A percentile compares a stretch with the other conserved stretches of the same genome.
These are phyloP conservation scores for Myiagra hebetior DNA, from an alignment of 2,113 vertebrate species.

Conservation along the genomic window DNA sequence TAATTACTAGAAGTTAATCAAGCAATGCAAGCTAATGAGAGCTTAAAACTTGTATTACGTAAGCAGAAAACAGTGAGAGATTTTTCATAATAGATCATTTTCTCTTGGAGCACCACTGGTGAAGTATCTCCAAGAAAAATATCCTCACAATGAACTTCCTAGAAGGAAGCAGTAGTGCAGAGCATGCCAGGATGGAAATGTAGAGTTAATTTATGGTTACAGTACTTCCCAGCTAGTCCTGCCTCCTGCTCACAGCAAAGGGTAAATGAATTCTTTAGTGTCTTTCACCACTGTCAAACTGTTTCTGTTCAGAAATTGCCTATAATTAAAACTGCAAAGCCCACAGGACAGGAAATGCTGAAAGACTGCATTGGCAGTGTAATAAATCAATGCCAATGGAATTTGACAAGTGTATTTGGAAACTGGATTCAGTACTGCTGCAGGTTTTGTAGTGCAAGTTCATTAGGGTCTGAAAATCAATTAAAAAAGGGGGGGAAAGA, in stretches of 20 bases:
- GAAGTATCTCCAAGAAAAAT: not conserved
- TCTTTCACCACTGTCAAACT: not conserved
- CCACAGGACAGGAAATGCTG: not conserved
- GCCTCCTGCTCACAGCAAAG: not conserved
- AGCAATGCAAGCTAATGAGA: not conserved
- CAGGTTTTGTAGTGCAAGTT: not conserved
- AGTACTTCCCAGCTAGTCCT: not conserved
- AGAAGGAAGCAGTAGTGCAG: not conserved
- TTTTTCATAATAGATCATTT: not conserved
- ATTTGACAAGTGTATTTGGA: not conserved
- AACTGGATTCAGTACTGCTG: not conserved
- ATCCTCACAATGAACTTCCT: not conserved
- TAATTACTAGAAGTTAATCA: not conserved
- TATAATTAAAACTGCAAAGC: not conserved
- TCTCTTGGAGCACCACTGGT: not conserved
- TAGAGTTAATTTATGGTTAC: not conserved
- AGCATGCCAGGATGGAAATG: not conserved
- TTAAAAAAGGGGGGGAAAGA: not conserved
- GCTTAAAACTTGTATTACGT: not conserved
- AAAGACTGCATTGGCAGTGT: not conserved
- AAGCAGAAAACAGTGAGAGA: not conserved
- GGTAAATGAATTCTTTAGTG: not conserved
- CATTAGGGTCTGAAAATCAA: not conserved
- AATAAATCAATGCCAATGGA: not conserved
- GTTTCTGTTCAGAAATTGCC: not conserved